A percentile compares a stretch with the other conserved stretches of the same genome.
These are phyloP conservation scores for Thera obeliscata DNA, from an alignment of 2,888 invertebrate genomes.

Conservation along the genomic window DNA sequence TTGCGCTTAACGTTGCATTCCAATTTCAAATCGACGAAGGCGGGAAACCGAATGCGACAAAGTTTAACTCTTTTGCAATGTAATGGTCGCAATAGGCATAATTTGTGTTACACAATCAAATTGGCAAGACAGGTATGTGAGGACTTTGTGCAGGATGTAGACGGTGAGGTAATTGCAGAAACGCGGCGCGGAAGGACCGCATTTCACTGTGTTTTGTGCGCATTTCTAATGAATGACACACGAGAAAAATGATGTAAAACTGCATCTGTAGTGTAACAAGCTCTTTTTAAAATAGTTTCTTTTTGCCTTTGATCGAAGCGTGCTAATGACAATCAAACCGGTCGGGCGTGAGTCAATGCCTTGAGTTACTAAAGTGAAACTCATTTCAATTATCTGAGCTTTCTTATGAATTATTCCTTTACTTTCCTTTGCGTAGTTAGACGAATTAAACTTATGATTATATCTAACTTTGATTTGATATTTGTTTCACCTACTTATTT, in stretches of 20 bases:
- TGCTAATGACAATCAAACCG: conserved; percentile 37
- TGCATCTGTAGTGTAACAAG: conserved; percentile 31
- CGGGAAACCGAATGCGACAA: conserved; percentile 73
- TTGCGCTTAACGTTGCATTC: conserved; percentile 82
- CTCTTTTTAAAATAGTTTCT: conserved; percentile 31
- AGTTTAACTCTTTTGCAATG: conserved; percentile 72
- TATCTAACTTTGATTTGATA: neutral
- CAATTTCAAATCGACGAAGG: conserved; percentile 82
- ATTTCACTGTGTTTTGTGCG: conserved; percentile 41
- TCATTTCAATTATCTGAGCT: conserved; percentile 33
- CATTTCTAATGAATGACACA: conserved; percentile 40
- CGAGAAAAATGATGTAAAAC: conserved; percentile 36
- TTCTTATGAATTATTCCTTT: conserved; percentile 30
- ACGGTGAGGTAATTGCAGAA: conserved; percentile 36
- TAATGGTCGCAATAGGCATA: conserved; percentile 63
- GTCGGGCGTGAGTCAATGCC: conserved; percentile 31
- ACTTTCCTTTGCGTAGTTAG: conserved; percentile 22
- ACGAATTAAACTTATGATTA: conserved; percentile 7
- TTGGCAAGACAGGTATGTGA: conserved; percentile 53
- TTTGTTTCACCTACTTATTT: neutral
- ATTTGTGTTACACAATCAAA: conserved; percentile 72
- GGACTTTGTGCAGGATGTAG: conserved; percentile 42
- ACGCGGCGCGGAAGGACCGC: conserved; percentile 38
- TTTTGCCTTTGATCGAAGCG: conserved; percentile 35
- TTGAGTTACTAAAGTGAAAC: conserved; percentile 32